Conservation (phyloP, 1,140 invertebrate species). For the Idris sp. region DNA sequence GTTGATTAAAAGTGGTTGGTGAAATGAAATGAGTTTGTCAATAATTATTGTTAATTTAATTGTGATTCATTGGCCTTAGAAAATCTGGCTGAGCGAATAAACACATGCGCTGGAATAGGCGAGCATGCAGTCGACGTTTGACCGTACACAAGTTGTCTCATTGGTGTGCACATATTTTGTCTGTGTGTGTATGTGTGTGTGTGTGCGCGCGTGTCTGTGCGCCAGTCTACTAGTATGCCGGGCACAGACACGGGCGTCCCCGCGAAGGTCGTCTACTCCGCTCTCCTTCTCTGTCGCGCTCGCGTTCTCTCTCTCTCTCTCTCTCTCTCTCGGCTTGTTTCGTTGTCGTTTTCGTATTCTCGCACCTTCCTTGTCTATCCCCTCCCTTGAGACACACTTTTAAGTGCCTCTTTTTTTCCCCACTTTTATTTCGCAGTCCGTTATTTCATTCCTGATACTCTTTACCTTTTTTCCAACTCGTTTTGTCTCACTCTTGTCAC, state of each 20-base stretch:
- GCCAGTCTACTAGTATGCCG: slow-evolving; percentile 15
- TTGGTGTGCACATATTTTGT: too few relatives aligned
- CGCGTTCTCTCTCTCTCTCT: neutral
- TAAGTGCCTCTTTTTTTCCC: slow-evolving; percentile 31
- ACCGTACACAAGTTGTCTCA: slow-evolving; percentile 30
- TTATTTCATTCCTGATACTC: neutral
- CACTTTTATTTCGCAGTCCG: slow-evolving; percentile 22
- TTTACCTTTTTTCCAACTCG: neutral
- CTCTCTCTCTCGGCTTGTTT: slow-evolving; percentile 24
- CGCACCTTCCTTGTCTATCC: slow-evolving; percentile 40
- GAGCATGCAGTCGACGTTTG: slow-evolving; percentile 38
- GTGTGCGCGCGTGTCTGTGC: slow-evolving; percentile 2
- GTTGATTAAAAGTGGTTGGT: too few relatives aligned
- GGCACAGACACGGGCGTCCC: slow-evolving; percentile 64
- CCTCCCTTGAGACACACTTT: slow-evolving; percentile 43
- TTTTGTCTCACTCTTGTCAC: neutral
- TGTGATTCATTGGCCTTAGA: slow-evolving; percentile 22
- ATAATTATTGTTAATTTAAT: too few relatives aligned
- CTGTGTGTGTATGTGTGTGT: neutral
- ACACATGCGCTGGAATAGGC: slow-evolving; percentile 25
- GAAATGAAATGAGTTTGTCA: too few relatives aligned
- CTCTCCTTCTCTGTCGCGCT: slow-evolving; percentile 30
- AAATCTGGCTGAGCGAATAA: slow-evolving; percentile 36
- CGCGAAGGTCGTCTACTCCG: slow-evolving; percentile 70
- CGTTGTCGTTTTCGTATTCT: slow-evolving; percentile 49